Percentiles rank a stretch among this genome's conserved stretches.
These are phyloP conservation scores for Cephalopterus ornatus DNA, from an alignment of 2,113 vertebrate species.

Conservation along the genomic window DNA sequence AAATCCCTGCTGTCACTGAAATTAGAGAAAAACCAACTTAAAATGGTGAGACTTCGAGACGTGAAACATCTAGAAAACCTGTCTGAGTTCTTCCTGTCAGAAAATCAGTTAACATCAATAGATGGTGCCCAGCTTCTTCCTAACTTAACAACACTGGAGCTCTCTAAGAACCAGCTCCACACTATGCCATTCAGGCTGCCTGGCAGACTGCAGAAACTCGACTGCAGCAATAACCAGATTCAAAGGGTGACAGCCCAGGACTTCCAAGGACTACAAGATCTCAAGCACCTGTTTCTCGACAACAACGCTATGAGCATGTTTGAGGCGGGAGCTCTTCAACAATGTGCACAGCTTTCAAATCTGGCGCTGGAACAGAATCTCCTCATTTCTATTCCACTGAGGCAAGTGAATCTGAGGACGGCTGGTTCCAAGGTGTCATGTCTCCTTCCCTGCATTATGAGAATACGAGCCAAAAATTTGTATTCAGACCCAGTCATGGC, in stretches of 20 bases:
- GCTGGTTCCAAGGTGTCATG: not conserved
- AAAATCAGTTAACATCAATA: conserved; percentile 77
- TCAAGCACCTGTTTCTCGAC: conserved; percentile 84
- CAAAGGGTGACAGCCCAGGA: conserved; percentile 71
- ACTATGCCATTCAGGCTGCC: conserved; percentile 71
- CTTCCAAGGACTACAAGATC: conserved; percentile 73
- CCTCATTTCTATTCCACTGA: conserved; percentile 75
- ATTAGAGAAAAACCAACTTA: conserved; percentile 80
- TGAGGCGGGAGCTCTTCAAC: conserved; percentile 77
- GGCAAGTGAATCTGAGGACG: conserved; percentile 59
- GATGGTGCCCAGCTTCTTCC: conserved; percentile 76
- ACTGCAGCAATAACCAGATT: conserved; percentile 80
- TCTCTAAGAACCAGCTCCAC: conserved; percentile 78
- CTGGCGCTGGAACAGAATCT: conserved; percentile 82
- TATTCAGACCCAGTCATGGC: not conserved
- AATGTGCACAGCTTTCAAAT: conserved; percentile 74
- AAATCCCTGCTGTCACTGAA: conserved; percentile 75
- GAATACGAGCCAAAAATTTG: not conserved
- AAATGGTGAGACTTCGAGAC: conserved; percentile 68
- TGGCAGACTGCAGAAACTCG: conserved; percentile 75
- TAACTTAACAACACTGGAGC: conserved; percentile 75
- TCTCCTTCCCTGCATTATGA: not conserved
- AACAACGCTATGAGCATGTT: conserved; percentile 76
- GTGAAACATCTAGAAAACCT: conserved; percentile 78
- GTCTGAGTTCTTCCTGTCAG: conserved; percentile 74